These are phyloP conservation scores for Ophion ellenae DNA, from an alignment of 2,888 invertebrate genomes.

Conservation along the genomic window DNA sequence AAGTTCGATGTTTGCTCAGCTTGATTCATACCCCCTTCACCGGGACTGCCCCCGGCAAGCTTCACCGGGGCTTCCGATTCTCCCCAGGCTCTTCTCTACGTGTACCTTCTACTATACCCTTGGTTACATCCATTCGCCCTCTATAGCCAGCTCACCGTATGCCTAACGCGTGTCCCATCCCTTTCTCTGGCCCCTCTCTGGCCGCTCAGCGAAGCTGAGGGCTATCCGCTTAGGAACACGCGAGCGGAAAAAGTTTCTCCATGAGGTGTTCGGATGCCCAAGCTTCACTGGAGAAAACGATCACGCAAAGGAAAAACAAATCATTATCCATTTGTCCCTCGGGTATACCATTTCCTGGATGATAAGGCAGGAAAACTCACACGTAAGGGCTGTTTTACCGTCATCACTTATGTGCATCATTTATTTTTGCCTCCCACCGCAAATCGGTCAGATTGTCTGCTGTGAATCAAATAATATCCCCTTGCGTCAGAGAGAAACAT, in stretches of 20 bases:
- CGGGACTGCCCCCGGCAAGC: slow-evolving; percentile 52
- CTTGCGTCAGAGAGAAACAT: too few species aligned
- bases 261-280: neutral
- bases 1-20: slow-evolving; percentile 83
- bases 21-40: slow-evolving; percentile 82
- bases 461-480: too few species aligned
- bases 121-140: slow-evolving; percentile 52
- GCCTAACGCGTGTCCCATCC: slow-evolving; percentile 50
- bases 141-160: slow-evolving; percentile 34
- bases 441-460: neutral
- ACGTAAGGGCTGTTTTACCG: neutral
- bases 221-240: slow-evolving; percentile 58
- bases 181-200: slow-evolving; percentile 25
- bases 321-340: too few species aligned
- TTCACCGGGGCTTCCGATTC: slow-evolving; percentile 35
- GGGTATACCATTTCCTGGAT: too few species aligned
- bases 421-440: neutral
- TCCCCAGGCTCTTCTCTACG: slow-evolving; percentile 69
- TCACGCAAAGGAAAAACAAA: neutral
- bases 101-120: slow-evolving; percentile 61
- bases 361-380: too few species aligned
- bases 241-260: slow-evolving; percentile 25
- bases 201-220: slow-evolving; percentile 26
- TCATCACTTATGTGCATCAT: neutral
- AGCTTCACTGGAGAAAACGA: neutral